phyloP scores from a whole-genome alignment of 2,888 invertebrate genomes.

The Melinopterus prodromus region DNA sequence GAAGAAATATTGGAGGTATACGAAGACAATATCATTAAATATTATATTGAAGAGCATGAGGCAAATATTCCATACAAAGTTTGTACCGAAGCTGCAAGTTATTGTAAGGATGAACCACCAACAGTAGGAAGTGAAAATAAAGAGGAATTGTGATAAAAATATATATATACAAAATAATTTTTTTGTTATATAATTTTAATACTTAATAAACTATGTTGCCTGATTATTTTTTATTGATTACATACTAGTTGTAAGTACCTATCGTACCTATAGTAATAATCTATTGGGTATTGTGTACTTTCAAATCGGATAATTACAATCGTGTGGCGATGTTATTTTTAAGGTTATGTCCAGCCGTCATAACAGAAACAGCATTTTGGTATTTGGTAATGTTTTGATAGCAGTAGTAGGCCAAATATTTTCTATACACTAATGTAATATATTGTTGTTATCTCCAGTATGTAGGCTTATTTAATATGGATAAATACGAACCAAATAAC shows the following conservation, averaged over 20 bases:
- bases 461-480: slow-evolving; percentile 43
- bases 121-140: slow-evolving; percentile 37
- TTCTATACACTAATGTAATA: neutral
- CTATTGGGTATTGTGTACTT: neutral
- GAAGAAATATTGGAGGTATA: slow-evolving; percentile 75
- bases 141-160: slow-evolving; percentile 36
- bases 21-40: slow-evolving; percentile 72
- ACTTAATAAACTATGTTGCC: neutral
- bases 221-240: neutral
- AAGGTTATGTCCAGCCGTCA: neutral
- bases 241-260: neutral
- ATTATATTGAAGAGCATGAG: slow-evolving; percentile 62
- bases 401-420: neutral
- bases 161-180: neutral
- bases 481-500: slow-evolving; percentile 63
- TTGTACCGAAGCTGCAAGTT: slow-evolving; percentile 63
- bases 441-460: neutral
- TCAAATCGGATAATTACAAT: neutral
- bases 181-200: neutral
- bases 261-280: neutral
- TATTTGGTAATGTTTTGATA: neutral
- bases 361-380: neutral
- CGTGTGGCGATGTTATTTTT: neutral
- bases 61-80: slow-evolving; percentile 63
- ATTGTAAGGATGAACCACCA: slow-evolving; percentile 60